These are phyloP conservation scores for Stegastes partitus DNA, from an alignment of 2,113 vertebrate species.

Conservation along the genomic window DNA sequence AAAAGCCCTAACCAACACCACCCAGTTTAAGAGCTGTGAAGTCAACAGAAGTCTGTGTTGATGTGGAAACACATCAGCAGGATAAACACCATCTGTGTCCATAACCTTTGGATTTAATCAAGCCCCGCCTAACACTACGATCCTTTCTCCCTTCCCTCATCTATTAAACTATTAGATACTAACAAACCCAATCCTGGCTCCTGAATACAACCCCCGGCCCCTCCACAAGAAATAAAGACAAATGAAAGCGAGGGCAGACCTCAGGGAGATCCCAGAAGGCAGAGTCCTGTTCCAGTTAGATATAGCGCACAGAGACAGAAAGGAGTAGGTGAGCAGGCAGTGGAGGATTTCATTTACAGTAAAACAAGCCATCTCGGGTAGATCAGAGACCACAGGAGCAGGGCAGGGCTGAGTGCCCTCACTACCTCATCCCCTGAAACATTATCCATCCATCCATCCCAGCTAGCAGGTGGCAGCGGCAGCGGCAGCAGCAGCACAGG, in stretches of 20 bases:
- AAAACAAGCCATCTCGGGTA: constrained; percentile 79
- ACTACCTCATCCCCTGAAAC: constrained; percentile 76
- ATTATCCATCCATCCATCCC: constrained; percentile 68
- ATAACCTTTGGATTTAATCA: constrained; percentile 69
- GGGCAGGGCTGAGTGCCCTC: constrained; percentile 76
- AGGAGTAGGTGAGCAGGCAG: constrained; percentile 72
- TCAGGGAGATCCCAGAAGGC: constrained; percentile 76
- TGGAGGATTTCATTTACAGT: constrained; percentile 82
- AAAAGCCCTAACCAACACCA: constrained; percentile 68
- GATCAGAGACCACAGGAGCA: constrained; percentile 74
- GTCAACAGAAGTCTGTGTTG: constrained; percentile 57
- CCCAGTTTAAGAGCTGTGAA: constrained; percentile 68
- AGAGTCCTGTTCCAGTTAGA: constrained; percentile 78
- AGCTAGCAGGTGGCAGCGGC: constrained; percentile 46
- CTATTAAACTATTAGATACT: constrained; percentile 64
- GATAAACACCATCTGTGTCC: constrained; percentile 62
- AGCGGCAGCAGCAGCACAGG: constrained; percentile 34
- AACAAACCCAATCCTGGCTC: constrained; percentile 50
- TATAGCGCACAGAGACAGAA: constrained; percentile 59
- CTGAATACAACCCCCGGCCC: constrained; percentile 42
- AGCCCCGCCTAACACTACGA: constrained; percentile 39
- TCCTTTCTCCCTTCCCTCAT: constrained; percentile 50
- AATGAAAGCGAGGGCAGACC: constrained; percentile 70
- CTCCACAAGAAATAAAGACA: constrained; percentile 58
- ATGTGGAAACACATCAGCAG: constrained; percentile 59